These are phyloP conservation scores for Phasia obesa DNA, from an alignment of 2,888 invertebrate species.

Conservation along the genomic window DNA sequence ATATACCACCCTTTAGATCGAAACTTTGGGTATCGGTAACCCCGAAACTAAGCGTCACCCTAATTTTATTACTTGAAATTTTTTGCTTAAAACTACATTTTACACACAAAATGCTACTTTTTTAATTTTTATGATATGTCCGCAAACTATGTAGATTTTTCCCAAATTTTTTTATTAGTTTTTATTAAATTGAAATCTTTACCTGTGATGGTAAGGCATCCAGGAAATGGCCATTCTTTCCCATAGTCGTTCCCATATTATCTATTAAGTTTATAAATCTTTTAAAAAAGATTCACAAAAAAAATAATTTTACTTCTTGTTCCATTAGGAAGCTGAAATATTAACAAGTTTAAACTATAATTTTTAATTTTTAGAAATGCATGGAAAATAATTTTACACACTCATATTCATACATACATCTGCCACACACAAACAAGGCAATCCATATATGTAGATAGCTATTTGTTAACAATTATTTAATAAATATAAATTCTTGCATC, in stretches of 20 bases:
- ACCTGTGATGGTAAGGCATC: slow-evolving; percentile 81
- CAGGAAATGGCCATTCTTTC: slow-evolving; percentile 81
- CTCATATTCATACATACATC: neutral
- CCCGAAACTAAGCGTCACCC: too few relatives aligned
- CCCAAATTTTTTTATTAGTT: too few relatives aligned
- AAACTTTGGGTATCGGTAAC: too few relatives aligned
- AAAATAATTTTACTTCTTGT: slow-evolving; percentile 12
- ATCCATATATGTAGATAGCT: neutral
- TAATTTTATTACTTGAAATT: too few relatives aligned
- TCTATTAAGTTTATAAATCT: neutral
- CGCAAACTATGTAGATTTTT: neutral
- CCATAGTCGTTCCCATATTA: slow-evolving; percentile 82
- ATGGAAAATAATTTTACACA: neutral
- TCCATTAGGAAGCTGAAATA: slow-evolving; percentile 1
- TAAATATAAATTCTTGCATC: neutral
- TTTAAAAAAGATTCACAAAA: neutral
- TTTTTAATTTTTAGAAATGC: neutral
- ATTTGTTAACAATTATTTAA: neutral
- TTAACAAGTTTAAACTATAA: neutral
- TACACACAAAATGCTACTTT: neutral
- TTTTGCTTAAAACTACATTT: too few relatives aligned
- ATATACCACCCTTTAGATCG: too few relatives aligned
- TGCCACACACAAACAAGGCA: slow-evolving; percentile 12
- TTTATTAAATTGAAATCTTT: too few relatives aligned
- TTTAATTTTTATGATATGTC: neutral